A percentile compares a stretch with the other conserved stretches of the same genome.
Evolutionary conservation across 2,113 vertebrate genomes (phyloP).

Genomic region (Pongo abelii): DNA sequence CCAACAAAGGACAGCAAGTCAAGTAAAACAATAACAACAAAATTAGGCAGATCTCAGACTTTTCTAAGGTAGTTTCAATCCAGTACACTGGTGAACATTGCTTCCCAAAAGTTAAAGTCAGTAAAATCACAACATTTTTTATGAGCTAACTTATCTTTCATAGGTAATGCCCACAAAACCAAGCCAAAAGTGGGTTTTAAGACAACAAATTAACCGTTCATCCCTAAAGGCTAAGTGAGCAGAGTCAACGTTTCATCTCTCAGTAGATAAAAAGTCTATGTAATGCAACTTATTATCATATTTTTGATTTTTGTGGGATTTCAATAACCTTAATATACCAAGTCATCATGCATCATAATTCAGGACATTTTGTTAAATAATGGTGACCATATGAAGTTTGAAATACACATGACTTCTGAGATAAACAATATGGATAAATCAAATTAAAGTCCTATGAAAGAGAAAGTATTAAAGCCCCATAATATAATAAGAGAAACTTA

Average conservation of each 20-base stretch:
- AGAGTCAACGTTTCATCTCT: not conserved
- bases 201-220: not conserved
- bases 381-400: not conserved
- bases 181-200: not conserved
- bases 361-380: not conserved
- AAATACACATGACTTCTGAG: not conserved
- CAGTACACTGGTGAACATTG: not conserved
- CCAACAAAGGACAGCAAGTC: not conserved
- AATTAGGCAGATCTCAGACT: not conserved
- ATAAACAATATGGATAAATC: not conserved
- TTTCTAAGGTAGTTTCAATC: not conserved
- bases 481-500: not conserved
- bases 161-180: not conserved
- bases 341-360: not conserved
- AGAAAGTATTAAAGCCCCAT: not conserved
- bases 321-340: not conserved
- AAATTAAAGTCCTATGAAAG: not conserved
- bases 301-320: not conserved
- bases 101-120: not conserved
- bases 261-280: not conserved
- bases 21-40: not conserved
- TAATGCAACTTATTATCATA: not conserved
- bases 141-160: not conserved
- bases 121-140: not conserved
- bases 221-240: not conserved